Evolutionary conservation across 30 jellyfish, hydroid and myxozoan genomes (phyloP), one percentile per base, ranked within the genome.

Genomic region (Catostylus mosaicus): DNA sequence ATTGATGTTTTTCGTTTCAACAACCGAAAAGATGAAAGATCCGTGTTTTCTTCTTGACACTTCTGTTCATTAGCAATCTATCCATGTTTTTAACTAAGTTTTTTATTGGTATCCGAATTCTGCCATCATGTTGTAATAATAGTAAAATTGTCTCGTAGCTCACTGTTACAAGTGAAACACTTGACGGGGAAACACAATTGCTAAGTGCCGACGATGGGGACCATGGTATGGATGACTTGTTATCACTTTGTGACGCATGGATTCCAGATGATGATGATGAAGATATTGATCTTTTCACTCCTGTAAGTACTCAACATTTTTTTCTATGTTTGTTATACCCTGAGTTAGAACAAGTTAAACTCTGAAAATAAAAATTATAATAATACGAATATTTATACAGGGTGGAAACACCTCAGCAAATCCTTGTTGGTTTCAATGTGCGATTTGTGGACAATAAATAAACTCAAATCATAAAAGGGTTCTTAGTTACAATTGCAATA

Each of bases 231-330:
- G 46, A 64, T 23, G 88, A 78, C 16, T 59, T 89, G 66, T 60
- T 89, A 26, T 89, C 97, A 7, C 26, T 77, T 33, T 78, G 90
- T 57, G 82, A 82, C 30, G 88, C 97, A 16, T 89, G 97, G 97
- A 52, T 71, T 24, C 97, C 97, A 33, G 84, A 71, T 8, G 88
- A 66, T 30, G 85, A 64, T 51, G 84, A 75, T n/a, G 89, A 67
- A 0, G 83, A 67, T 30, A 77, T 59, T 40, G 67, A 50, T 52
- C 78, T 81, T 18, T 81, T 81, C 52, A 81, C 91, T 1, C 91
- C 69, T 30, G 91, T 81, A 43, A 54, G 81, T 60, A 29, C 12
- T 38, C 46, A 2, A 16, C 29, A 32, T 12, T 30, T 24, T 65
- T 54, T 16, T 5, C 26, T 19, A 5, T 54, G 7, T 3, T 54